Base-by-base conservation (phyloP, 2,113 vertebrate species). In the Neotoma lepida region DNA sequence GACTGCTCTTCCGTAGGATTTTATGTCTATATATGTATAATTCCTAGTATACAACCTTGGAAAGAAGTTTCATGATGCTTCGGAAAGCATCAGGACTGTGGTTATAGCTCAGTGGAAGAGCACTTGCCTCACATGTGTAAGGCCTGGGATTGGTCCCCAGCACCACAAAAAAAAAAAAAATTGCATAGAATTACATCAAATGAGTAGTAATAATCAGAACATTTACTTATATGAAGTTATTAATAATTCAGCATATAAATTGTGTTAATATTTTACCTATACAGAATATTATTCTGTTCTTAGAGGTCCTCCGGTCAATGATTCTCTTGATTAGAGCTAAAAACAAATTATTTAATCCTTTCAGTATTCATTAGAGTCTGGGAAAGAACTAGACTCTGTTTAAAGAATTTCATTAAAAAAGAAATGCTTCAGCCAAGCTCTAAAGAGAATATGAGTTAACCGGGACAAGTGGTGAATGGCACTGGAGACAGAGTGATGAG, bases 251-350 rank as follows among this genome's bases (percentile, higher is more conserved):
- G 78, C n/a, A n/a, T n/a, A n/a, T n/a, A n/a, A n/a, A n/a, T n/a
- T n/a, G n/a, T n/a, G n/a, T n/a, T n/a, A n/a, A n/a, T n/a, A 54
- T 91, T 92, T 86, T 93, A 91, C 61, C 66, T 94, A 24, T 93
- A 35, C 5, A 85, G 30, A 74, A 76, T 71, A 78, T 85, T 92
- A 94, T 66, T 93, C 44, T 46, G 64, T 66, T 85, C 94, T 96
- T 91, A 91, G 77, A 86, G 78, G 78, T 39, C 41, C 15, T 86
- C 1, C 82, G 58, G 58, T 73, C 84, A 89, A 0, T 81, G 28
- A 66, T 78, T 93, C 33, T 20, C 56, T 94, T 74, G 46, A 51
- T 95, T 73, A 87, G 35, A 54, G 44, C 13, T 91, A 91, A 70
- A 33, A 89, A 80, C n/a, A 88, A 68, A 41, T 61, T 66, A 90